Base-by-base conservation (phyloP, 2,888 invertebrate genomes). In the Ariolimax columbianus region DNA sequence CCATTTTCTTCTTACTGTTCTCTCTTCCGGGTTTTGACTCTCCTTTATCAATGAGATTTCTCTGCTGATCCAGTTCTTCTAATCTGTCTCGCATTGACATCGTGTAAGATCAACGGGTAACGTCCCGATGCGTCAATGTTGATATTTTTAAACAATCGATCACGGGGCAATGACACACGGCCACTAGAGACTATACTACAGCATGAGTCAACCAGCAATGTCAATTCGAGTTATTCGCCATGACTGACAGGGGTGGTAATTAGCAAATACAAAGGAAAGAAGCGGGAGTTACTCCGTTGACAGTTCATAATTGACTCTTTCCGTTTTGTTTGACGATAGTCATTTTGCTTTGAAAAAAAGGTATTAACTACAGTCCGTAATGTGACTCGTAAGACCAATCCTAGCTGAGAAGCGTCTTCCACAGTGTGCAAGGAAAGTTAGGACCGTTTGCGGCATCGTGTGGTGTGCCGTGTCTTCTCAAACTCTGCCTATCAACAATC, bases 1-100 rank as follows among this genome's bases (percentile, higher is more conserved):
- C 89, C 40, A 88, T 88, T 9, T 89, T 89, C 38, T 73, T 85
- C 68, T 83, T 86, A n/a, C 72, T 63, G 59, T 78, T 77, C 19
- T 73, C 77, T 68, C 63, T 70, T 75, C 77, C 77, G 75, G 75
- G 63, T 63, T 86, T 86, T 26, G 79, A 82, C 63, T 86, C 86
- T 6, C 70, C 81, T 51, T 87, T 87, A 14, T 82, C 86, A 38
- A 84, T 84, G 14, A 89, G 89, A 17, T 89, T 86, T 17, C 88
- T 86, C 70, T 89, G 88, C 19, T 88, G 84, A 81, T 91, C 89
- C 47, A 91, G 84, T 84, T 91, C 91, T 19, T 89, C 88, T 11
- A 91, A 86, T 79, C 91, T 88, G 85, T 91, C 91, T 82, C 89
- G 88, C 36, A 90, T 89, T 43, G 88, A 86, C 88, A 88, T 88